Evolutionary conservation across 92 coral and sea anemone species (phyloP).

Genomic region (Parazoanthus darwini): DNA sequence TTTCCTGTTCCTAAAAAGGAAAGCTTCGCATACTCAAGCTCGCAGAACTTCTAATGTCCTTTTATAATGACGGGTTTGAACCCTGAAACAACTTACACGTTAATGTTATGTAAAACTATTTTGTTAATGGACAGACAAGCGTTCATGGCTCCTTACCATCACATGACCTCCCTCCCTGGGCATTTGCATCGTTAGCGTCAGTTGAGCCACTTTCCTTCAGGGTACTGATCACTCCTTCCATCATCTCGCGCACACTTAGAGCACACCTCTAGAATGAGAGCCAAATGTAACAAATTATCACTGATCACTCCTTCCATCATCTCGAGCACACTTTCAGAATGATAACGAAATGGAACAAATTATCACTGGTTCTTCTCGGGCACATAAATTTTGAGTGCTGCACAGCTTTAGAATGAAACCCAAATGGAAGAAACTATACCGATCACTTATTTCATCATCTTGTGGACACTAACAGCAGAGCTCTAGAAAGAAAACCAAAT

Average conservation of each 20-base stretch:
- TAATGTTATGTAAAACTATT: too few relatives aligned
- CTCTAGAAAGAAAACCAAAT: constrained; percentile 50
- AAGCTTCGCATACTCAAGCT: too few relatives aligned
- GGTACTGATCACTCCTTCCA: constrained; percentile 70
- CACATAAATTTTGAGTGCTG: too few relatives aligned
- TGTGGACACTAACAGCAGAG: constrained; percentile 88
- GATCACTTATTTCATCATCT: constrained; percentile 50
- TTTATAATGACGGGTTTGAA: too few relatives aligned
- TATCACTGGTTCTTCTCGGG: neutral
- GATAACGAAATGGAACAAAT: neutral
- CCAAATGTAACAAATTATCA: constrained; percentile 17
- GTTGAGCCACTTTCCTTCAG: constrained; percentile 66
- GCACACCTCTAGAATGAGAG: constrained; percentile 73
- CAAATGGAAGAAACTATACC: too few relatives aligned
- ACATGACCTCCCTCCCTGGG: too few relatives aligned
- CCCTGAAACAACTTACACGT: too few relatives aligned
- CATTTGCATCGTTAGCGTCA: constrained; percentile 55
- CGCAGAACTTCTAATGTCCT: too few relatives aligned
- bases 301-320: constrained; percentile 69
- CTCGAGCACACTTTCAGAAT: constrained; percentile 85
- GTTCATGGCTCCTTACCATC: too few relatives aligned
- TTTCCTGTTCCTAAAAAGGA: too few relatives aligned
- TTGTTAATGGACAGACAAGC: too few relatives aligned
- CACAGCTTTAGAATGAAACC: too few relatives aligned
- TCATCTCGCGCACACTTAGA: constrained; percentile 89